phyloP scores from a whole-genome alignment of 2,797 vertebrate genomes.

The Meriones psammophilus region DNA sequence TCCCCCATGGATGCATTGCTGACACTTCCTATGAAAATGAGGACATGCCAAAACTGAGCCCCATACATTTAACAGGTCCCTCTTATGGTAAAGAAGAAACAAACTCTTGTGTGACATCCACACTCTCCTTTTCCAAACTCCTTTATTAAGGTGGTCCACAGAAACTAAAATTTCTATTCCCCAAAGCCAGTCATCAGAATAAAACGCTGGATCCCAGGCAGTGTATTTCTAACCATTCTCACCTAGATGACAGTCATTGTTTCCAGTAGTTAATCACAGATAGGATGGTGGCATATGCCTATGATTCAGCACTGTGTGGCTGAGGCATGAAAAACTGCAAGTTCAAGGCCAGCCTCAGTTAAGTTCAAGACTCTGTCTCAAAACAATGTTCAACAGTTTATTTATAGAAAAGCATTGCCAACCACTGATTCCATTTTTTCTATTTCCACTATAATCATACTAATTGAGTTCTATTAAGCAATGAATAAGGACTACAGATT shows the following conservation, averaged over 20 bases:
- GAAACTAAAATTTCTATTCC: not conserved
- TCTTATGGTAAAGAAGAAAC: not conserved
- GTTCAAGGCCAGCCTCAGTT: not conserved
- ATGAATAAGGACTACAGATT: not conserved
- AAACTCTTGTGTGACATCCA: not conserved
- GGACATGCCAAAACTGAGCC: not conserved
- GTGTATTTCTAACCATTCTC: not conserved
- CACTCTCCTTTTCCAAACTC: not conserved
- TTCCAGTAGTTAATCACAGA: not conserved
- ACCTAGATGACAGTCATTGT: not conserved
- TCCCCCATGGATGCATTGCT: not conserved
- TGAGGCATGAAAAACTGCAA: not conserved
- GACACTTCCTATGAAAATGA: not conserved
- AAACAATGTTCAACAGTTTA: not conserved
- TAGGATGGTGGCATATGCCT: not conserved
- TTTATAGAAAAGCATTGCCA: slow-evolving; percentile 3
- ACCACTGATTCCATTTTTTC: not conserved
- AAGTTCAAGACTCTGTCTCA: not conserved
- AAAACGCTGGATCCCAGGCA: not conserved
- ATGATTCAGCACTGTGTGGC: not conserved
- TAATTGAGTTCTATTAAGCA: not conserved
- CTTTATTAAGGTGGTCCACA: not conserved
- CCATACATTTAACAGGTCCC: not conserved
- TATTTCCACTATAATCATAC: not conserved
- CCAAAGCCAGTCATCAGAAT: not conserved